A percentile compares a stretch with the other conserved stretches of the same genome.
Evolutionary conservation across 2,113 vertebrate species (phyloP).

Genomic region (Ovis aries): ARS-UI_Ramb_v3.0 NC_056063.1:15712001-15712500

Average conservation of each 20-base stretch:
- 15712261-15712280: constrained; percentile 1
- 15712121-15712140: neutral
- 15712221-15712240: constrained; percentile 26
- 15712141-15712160: neutral
- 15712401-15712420: neutral
- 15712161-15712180: constrained; percentile 4
- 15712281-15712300: constrained; percentile 61
- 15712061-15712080: neutral
- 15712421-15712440: neutral
- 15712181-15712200: constrained; percentile 7
- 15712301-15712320: constrained; percentile 25
- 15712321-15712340: constrained; percentile 25
- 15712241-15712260: constrained; percentile 49
- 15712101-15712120: neutral
- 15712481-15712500: neutral
- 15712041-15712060: neutral
- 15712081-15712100: neutral
- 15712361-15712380: constrained; percentile 3
- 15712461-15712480: neutral
- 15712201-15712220: neutral
- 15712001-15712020: constrained; percentile 20
- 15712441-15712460: neutral
- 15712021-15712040: neutral
- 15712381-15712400: neutral
- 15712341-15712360: neutral